Evolutionary conservation across 2,797 vertebrate genomes (phyloP).

Genomic region (Limnodromus scolopaceus): DNA sequence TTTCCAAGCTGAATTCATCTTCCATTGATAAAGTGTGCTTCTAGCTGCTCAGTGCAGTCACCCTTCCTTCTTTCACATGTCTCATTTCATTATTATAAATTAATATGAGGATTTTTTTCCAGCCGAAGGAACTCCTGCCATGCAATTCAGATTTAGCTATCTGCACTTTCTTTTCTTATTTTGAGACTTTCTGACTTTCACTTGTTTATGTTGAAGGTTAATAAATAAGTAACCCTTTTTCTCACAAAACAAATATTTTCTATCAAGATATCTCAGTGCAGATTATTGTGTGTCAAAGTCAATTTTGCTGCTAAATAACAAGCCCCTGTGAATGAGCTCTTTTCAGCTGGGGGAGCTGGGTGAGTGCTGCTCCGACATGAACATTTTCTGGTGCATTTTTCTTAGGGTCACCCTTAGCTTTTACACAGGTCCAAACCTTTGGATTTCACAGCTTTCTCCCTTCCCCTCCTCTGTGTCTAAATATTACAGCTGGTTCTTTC

Average conservation of each 20-base stretch:
- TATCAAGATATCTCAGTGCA: background rate
- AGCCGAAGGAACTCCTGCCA: background rate
- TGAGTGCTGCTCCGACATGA: background rate
- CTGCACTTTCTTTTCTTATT: background rate
- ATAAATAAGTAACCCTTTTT: background rate
- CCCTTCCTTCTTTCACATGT: background rate
- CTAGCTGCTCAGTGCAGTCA: background rate
- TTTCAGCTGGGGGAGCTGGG: background rate
- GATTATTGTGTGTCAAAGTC: background rate
- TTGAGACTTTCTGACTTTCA: background rate
- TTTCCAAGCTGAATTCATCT: slow-evolving; percentile 43
- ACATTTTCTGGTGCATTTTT: background rate
- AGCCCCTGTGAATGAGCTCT: background rate
- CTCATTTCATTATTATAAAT: background rate
- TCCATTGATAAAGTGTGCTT: slow-evolving; percentile 30
- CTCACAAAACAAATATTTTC: background rate
- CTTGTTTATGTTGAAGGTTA: background rate
- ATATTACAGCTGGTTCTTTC: background rate
- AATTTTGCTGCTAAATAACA: background rate
- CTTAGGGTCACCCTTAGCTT: background rate
- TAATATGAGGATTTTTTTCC: background rate
- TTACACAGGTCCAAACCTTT: background rate
- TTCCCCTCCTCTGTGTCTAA: background rate
- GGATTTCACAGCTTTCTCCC: background rate
- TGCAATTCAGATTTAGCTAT: background rate